Percentiles rank a stretch among this genome's conserved stretches.
Conservation (phyloP, 2,888 invertebrate genomes). For the Agrotis segetum region DNA sequence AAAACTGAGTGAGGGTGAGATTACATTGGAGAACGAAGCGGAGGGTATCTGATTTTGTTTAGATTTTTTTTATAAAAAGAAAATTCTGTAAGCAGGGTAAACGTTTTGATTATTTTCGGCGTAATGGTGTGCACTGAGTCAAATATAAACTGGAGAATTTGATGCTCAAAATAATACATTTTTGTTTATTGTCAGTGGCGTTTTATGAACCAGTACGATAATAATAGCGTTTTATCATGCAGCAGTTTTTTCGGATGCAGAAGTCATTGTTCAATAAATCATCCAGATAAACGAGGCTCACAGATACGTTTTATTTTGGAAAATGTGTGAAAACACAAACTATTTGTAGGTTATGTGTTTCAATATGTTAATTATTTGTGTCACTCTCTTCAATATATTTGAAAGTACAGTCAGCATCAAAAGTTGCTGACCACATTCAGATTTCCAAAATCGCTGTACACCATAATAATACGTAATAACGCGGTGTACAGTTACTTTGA, state of each 20-base stretch:
- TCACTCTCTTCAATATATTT: background rate
- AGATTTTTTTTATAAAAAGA: slow-evolving; percentile 20
- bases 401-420: too few species aligned
- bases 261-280: slow-evolving; percentile 24
- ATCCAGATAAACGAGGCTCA: slow-evolving; percentile 26
- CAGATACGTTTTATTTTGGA: slow-evolving; percentile 3
- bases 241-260: slow-evolving; percentile 2
- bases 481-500: too few species aligned
- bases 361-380: background rate
- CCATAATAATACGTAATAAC: too few species aligned
- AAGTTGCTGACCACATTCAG: too few species aligned
- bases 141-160: slow-evolving; percentile 16
- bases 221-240: slow-evolving; percentile 15
- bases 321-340: background rate
- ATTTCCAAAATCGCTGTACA: too few species aligned
- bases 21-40: slow-evolving; percentile 40
- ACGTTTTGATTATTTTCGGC: slow-evolving; percentile 27
- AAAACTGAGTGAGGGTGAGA: slow-evolving; percentile 41
- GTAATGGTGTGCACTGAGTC: slow-evolving; percentile 39
- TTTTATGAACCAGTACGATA: slow-evolving; percentile 2
- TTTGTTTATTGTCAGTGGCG: slow-evolving; percentile 10
- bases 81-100: slow-evolving; percentile 19
- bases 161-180: slow-evolving; percentile 15
- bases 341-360: background rate
- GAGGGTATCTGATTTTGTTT: slow-evolving; percentile 18